A percentile compares a stretch with the other conserved stretches of the same genome.
Evolutionary conservation across 2,888 invertebrate genomes (phyloP).

Genomic region (Drymonia ruficornis): DNA sequence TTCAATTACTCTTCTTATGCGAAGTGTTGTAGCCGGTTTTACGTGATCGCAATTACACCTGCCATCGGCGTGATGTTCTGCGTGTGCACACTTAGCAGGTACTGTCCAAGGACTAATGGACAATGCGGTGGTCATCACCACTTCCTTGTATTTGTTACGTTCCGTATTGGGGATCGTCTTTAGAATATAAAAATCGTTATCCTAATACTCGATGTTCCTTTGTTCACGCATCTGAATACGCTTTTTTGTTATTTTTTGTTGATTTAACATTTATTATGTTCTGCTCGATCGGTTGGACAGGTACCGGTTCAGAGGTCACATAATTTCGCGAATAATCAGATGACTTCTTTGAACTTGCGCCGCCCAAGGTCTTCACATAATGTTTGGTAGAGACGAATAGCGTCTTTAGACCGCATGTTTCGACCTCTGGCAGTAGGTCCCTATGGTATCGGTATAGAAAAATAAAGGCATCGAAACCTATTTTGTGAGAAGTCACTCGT

Average conservation of each 20-base stretch:
- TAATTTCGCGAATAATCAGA: constrained; percentile 24
- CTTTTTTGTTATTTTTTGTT: constrained; percentile 45
- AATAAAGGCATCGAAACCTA: too few species aligned
- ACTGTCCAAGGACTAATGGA: constrained; percentile 70
- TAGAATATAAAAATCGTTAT: constrained; percentile 76
- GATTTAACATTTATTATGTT: constrained; percentile 37
- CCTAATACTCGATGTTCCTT: constrained; percentile 53
- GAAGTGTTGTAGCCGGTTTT: constrained; percentile 49
- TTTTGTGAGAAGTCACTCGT: too few species aligned
- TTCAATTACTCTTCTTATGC: constrained; percentile 51
- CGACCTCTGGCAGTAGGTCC: too few species aligned
- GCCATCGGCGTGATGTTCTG: constrained; percentile 18
- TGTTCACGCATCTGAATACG: constrained; percentile 47
- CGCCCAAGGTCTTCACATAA: constrained; percentile 32
- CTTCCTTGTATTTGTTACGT: constrained; percentile 79
- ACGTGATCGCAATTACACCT: constrained; percentile 44
- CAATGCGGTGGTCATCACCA: constrained; percentile 61
- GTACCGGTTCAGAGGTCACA: constrained; percentile 43
- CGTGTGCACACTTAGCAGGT: neutral
- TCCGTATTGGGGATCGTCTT: constrained; percentile 67
- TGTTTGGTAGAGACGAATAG: too few species aligned
- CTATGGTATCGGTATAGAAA: too few species aligned
- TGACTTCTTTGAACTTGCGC: constrained; percentile 27
- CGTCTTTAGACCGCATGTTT: too few species aligned
- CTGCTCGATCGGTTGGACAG: constrained; percentile 24